These are phyloP conservation scores for Eulemur coronatus DNA, from an alignment of 2,797 vertebrate genomes.

Conservation along the genomic window DNA sequence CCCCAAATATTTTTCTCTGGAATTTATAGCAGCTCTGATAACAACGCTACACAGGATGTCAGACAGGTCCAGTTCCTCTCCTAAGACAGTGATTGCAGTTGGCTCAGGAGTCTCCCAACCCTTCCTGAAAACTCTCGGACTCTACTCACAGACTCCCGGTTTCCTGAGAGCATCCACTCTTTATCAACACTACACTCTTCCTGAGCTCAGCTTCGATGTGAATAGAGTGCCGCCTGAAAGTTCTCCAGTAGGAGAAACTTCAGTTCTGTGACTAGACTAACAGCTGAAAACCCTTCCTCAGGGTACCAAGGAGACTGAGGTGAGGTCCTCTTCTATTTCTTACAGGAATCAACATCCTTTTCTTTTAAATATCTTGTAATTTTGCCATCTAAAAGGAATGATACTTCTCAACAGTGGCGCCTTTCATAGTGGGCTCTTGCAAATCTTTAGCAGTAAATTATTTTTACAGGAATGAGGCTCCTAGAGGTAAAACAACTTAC, in stretches of 20 bases:
- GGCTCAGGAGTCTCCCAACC: not conserved
- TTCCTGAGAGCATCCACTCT: not conserved
- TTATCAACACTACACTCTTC: not conserved
- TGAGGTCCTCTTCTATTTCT: not conserved
- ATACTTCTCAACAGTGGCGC: not conserved
- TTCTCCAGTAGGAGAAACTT: not conserved
- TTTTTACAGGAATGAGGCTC: slow-evolving; percentile 4
- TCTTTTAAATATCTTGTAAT: not conserved
- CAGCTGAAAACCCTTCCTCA: not conserved
- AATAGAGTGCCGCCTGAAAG: not conserved
- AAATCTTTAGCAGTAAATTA: not conserved
- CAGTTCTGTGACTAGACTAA: not conserved
- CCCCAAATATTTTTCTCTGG: not conserved
- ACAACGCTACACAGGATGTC: not conserved
- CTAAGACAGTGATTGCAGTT: not conserved
- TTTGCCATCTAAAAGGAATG: not conserved
- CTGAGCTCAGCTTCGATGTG: not conserved
- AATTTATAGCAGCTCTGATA: not conserved
- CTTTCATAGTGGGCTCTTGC: not conserved
- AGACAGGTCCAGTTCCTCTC: not conserved
- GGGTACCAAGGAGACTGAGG: not conserved
- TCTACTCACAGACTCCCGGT: not conserved
- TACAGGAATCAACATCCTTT: not conserved
- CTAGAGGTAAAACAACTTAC: not conserved
- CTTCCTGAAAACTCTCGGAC: not conserved